Evolutionary conservation across 2,888 invertebrate genomes (phyloP).

Genomic region (Archaeoteleia sp.): DNA sequence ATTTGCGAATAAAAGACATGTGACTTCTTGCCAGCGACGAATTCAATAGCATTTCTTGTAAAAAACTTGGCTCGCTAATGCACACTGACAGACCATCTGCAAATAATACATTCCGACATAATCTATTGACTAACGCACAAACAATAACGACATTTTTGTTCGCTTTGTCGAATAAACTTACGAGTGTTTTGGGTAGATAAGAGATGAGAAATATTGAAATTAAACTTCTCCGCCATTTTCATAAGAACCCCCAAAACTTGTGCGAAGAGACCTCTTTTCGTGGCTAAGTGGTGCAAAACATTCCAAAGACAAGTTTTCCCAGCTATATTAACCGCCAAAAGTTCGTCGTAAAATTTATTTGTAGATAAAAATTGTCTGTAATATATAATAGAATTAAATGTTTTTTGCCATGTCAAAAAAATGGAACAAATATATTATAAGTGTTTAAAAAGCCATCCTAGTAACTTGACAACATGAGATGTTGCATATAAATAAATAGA

Average conservation of each 20-base stretch:
- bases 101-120: too few relatives aligned
- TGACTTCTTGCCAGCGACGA: conserved; percentile 73
- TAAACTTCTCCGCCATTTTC: conserved; percentile 70
- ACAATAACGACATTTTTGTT: conserved; percentile 11
- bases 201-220: conserved; percentile 56
- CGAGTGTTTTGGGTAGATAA: conserved; percentile 38
- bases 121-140: too few relatives aligned
- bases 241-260: conserved; percentile 78
- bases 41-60: conserved; percentile 75
- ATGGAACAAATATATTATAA: too few relatives aligned
- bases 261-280: conserved; percentile 77
- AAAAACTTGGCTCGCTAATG: conserved; percentile 72
- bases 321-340: conserved; percentile 79
- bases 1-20: conserved; percentile 76
- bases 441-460: too few relatives aligned
- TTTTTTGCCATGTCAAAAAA: too few relatives aligned
- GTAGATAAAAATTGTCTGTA: conserved; percentile 78
- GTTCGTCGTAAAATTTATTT: conserved; percentile 81
- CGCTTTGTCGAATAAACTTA: conserved; percentile 23
- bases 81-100: conserved; percentile 76
- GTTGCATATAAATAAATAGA: too few relatives aligned
- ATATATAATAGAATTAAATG: conserved; percentile 46
- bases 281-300: conserved; percentile 77
- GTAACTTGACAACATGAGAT: too few relatives aligned
- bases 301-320: conserved; percentile 80